phyloP scores from a whole-genome alignment of 2,113 vertebrate species.

The Guaruba guarouba region DNA sequence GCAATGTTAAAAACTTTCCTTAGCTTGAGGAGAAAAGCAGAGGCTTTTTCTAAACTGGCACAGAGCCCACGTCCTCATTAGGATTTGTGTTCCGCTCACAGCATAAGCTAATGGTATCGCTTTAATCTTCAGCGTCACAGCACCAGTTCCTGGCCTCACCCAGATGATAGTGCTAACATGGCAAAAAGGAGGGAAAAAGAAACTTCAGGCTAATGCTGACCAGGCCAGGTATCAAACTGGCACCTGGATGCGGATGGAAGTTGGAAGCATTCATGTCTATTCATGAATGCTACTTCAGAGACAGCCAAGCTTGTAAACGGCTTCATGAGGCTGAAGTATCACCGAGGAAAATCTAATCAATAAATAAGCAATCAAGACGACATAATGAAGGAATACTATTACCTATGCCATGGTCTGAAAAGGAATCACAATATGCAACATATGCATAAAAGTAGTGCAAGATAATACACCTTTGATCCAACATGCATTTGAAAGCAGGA shows the following conservation, averaged over 20 bases:
- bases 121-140: conserved; percentile 9
- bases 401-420: background rate
- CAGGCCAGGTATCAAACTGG: background rate
- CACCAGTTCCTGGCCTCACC: background rate
- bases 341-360: conserved; percentile 36
- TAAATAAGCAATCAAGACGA: background rate
- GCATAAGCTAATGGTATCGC: background rate
- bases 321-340: background rate
- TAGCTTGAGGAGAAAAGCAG: background rate
- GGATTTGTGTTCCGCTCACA: background rate
- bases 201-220: background rate
- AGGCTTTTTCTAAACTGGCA: background rate
- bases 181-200: background rate
- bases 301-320: background rate
- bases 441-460: conserved; percentile 31
- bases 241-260: background rate
- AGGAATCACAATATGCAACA: conserved; percentile 10
- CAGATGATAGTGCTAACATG: background rate
- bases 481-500: conserved; percentile 52
- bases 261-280: background rate
- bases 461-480: conserved; percentile 53
- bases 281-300: background rate
- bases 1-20: conserved; percentile 3
- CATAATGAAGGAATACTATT: background rate
- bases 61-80: conserved; percentile 4